These are phyloP conservation scores for Hyalella azteca DNA, from an alignment of 2,888 invertebrate species.

Conservation along the genomic window DNA sequence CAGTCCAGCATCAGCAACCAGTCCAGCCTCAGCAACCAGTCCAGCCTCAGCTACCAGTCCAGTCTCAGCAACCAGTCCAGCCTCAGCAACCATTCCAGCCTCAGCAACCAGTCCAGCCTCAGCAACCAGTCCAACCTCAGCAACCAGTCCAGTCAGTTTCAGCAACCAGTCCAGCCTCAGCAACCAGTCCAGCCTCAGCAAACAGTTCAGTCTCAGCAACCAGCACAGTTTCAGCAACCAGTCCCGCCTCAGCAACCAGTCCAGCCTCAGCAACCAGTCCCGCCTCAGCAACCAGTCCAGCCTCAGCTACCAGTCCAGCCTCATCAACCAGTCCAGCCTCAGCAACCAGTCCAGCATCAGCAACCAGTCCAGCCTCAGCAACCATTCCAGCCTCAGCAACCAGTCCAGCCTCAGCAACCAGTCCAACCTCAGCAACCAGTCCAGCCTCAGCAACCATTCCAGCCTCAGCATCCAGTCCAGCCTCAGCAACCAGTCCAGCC, in stretches of 20 bases:
- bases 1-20: background rate
- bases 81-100: background rate
- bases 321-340: background rate
- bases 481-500: background rate
- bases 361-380: background rate
- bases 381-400: background rate
- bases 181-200: background rate
- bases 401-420: background rate
- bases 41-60: background rate
- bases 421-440: background rate
- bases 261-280: background rate
- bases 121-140: background rate
- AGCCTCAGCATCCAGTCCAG: background rate
- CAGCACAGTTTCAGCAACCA: background rate
- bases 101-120: background rate
- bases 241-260: background rate
- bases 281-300: background rate
- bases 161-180: background rate
- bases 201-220: background rate
- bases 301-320: background rate
- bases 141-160: background rate
- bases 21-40: background rate
- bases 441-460: background rate
- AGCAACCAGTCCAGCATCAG: background rate
- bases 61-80: background rate